A percentile compares a stretch with the other conserved stretches of the same genome.
phyloP scores from a whole-genome alignment of 2,888 invertebrate genomes.

The Drosophila monieri region DNA sequence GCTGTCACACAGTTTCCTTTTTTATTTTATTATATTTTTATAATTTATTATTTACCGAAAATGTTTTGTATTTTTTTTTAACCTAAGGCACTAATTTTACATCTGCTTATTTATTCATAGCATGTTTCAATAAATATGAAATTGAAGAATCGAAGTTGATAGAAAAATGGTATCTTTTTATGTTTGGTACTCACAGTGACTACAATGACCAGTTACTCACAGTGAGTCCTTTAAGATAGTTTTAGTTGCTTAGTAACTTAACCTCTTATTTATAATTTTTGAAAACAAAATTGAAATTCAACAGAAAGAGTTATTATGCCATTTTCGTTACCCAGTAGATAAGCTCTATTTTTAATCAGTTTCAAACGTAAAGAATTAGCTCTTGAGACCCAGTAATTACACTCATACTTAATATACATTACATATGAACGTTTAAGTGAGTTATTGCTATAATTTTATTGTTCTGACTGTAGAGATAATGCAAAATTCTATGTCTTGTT shows the following conservation, averaged over 20 bases:
- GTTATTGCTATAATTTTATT: slow-evolving; percentile 3
- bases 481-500: not conserved
- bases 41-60: not conserved
- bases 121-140: not conserved
- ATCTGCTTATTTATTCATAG: not conserved
- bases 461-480: slow-evolving; percentile 6
- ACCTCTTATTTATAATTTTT: too few relatives aligned
- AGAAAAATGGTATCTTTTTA: not conserved
- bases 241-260: too few relatives aligned
- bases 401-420: not conserved
- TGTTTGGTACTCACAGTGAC: not conserved
- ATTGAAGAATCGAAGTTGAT: not conserved
- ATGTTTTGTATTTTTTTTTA: not conserved
- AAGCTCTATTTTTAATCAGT: not conserved
- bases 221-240: too few relatives aligned
- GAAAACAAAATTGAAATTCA: too few relatives aligned
- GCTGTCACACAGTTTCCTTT: slow-evolving; percentile 80
- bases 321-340: not conserved
- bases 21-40: not conserved
- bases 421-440: not conserved
- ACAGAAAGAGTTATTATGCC: not conserved
- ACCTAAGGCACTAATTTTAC: too few relatives aligned
- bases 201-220: too few relatives aligned
- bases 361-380: not conserved
- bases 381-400: not conserved